These are phyloP conservation scores for Carposina sasakii DNA, from an alignment of 1,140 invertebrate species.

Conservation along the genomic window DNA sequence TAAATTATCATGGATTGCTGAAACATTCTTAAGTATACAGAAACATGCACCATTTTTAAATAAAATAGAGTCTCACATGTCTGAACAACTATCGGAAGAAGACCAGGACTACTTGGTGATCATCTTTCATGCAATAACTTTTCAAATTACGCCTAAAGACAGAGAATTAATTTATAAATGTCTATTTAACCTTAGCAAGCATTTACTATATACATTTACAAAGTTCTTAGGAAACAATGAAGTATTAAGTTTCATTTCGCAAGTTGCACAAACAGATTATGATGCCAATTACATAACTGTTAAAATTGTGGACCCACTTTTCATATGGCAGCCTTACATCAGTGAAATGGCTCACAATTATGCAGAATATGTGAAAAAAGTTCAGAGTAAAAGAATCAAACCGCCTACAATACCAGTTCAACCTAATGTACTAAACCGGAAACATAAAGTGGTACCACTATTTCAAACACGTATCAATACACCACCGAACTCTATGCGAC, in stretches of 20 bases:
- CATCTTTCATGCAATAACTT: slow-evolving; percentile 43
- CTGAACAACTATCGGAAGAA: slow-evolving; percentile 40
- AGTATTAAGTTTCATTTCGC: slow-evolving; percentile 42
- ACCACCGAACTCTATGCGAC: slow-evolving; percentile 41
- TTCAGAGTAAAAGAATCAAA: slow-evolving; percentile 47
- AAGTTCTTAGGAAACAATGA: slow-evolving; percentile 52
- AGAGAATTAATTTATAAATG: slow-evolving; percentile 47
- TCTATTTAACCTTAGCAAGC: slow-evolving; percentile 56
- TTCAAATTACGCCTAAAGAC: slow-evolving; percentile 42
- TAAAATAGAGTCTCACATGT: slow-evolving; percentile 30
- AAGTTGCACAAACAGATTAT: slow-evolving; percentile 48
- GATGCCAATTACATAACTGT: slow-evolving; percentile 68
- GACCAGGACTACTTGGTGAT: slow-evolving; percentile 55
- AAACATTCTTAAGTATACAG: slow-evolving; percentile 50
- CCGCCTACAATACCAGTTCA: slow-evolving; percentile 51
- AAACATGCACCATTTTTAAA: slow-evolving; percentile 47
- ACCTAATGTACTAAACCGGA: slow-evolving; percentile 48
- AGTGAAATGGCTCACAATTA: slow-evolving; percentile 59
- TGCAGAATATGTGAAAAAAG: slow-evolving; percentile 48
- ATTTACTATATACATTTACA: slow-evolving; percentile 44
- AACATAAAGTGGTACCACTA: slow-evolving; percentile 27
- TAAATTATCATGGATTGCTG: slow-evolving; percentile 53
- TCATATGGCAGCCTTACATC: slow-evolving; percentile 57
- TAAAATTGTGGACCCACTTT: slow-evolving; percentile 61
- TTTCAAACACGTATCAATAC: slow-evolving; percentile 24